A percentile compares a stretch with the other conserved stretches of the same genome.
phyloP scores from a whole-genome alignment of 2,797 vertebrate genomes.

The Macroramphosus scolopax region DNA sequence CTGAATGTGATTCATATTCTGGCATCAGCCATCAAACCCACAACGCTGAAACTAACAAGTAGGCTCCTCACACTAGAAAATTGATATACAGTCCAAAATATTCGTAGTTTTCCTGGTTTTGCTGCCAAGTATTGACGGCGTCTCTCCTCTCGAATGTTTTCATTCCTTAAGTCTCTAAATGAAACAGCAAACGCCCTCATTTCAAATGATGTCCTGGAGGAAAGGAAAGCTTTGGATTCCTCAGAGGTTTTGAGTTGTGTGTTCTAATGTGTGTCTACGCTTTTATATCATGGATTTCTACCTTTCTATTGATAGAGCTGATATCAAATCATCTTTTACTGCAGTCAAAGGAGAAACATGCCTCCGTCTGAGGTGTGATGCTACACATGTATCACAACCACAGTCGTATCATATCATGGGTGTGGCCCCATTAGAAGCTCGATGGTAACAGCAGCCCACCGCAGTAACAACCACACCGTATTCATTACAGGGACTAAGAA shows the following conservation, averaged over 20 bases:
- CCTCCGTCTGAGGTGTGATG: conserved; percentile 27
- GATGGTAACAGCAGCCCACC: conserved; percentile 11
- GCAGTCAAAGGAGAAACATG: conserved; percentile 47
- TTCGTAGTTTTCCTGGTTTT: no score
- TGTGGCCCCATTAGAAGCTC: conserved; percentile 37
- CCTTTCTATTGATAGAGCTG: conserved; percentile 41
- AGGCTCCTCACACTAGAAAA: conserved; percentile 26
- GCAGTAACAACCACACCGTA: conserved; percentile 19
- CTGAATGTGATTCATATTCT: conserved; percentile 39
- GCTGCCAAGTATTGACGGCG: no score
- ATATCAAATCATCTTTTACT: conserved; percentile 41
- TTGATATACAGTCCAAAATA: not conserved
- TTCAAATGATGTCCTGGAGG: no score
- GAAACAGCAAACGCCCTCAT: conserved; percentile 4
- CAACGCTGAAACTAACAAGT: conserved; percentile 48
- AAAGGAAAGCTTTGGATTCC: no score
- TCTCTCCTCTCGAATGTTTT: not conserved
- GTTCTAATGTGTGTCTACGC: conserved; percentile 24
- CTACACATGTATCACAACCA: conserved; percentile 40
- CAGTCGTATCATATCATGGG: conserved; percentile 39
- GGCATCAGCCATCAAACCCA: conserved; percentile 42
- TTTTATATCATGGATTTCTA: no score
- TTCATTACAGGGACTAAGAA: conserved; percentile 41
- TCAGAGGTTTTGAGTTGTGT: conserved; percentile 23
- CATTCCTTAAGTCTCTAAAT: no score